A percentile compares a stretch with the other conserved stretches of the same genome.
Conservation (phyloP, 23 tunicate species). For the Trididemnum miniatum region DNA sequence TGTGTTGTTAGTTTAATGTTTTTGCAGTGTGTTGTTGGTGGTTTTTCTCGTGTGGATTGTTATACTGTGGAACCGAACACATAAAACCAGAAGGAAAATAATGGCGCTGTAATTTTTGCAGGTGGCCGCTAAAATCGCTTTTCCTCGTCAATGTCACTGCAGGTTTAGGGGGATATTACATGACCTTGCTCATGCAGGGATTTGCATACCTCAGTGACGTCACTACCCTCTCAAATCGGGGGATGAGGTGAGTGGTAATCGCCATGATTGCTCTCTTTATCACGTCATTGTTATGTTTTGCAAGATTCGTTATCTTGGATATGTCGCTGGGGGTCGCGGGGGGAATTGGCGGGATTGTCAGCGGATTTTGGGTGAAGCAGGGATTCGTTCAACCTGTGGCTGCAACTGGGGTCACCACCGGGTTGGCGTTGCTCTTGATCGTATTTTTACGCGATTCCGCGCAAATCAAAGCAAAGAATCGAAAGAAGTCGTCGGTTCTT, state of each 20-base stretch:
- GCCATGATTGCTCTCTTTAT: neutral
- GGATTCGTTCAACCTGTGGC: slow-evolving; percentile 70
- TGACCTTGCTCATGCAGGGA: slow-evolving; percentile 88
- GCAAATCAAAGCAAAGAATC: neutral
- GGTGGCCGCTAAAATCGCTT: slow-evolving; percentile 68
- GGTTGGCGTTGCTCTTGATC: slow-evolving; percentile 35
- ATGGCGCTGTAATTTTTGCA: too few species aligned
- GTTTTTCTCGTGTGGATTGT: too few species aligned
- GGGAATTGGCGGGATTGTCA: slow-evolving; percentile 62
- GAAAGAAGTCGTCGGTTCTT: neutral
- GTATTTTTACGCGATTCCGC: slow-evolving; percentile 49
- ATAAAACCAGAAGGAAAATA: too few species aligned
- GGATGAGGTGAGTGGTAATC: slow-evolving; percentile 44
- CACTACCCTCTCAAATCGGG: slow-evolving; percentile 53
- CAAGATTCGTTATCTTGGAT: slow-evolving; percentile 76
- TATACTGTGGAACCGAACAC: too few species aligned
- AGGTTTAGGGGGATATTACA: slow-evolving; percentile 78
- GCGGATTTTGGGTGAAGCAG: slow-evolving; percentile 82
- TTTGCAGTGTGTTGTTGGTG: too few species aligned
- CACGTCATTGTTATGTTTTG: neutral
- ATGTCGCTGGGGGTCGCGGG: slow-evolving; percentile 72
- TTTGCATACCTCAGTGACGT: slow-evolving; percentile 77
- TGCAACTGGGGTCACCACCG: slow-evolving; percentile 13
- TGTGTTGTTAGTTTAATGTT: too few species aligned
- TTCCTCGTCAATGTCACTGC: slow-evolving; percentile 48